Evolutionary conservation across 2,113 vertebrate species (phyloP).

Genomic region (Fregata magnificens): DNA sequence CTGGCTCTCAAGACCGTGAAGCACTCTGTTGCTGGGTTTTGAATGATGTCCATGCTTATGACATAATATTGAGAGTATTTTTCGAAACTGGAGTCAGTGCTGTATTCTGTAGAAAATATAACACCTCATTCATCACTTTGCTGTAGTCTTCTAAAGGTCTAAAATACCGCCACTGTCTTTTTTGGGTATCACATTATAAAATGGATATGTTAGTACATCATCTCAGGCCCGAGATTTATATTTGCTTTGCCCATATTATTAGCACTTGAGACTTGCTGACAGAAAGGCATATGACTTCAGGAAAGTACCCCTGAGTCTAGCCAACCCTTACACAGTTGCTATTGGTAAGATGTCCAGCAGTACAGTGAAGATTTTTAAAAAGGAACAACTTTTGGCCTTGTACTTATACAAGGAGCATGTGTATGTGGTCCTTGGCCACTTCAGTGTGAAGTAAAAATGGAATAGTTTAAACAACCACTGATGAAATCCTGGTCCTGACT

Average conservation of each 20-base stretch:
- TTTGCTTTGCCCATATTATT: not conserved
- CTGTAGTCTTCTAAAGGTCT: not conserved
- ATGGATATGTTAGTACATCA: fast-evolving
- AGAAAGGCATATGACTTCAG: not conserved
- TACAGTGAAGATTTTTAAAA: not conserved
- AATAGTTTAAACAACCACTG: not conserved
- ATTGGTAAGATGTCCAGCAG: not conserved
- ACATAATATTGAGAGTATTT: not conserved
- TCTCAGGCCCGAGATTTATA: fast-evolving
- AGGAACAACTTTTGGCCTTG: no score
- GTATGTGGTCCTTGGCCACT: not conserved
- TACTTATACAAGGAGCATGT: not conserved
- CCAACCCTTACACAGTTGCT: not conserved
- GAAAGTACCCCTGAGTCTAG: not conserved
- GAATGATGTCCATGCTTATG: not conserved
- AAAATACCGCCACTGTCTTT: not conserved
- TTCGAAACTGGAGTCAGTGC: not conserved
- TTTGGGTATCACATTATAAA: not conserved
- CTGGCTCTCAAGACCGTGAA: not conserved
- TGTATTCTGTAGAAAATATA: not conserved
- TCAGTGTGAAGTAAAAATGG: not conserved
- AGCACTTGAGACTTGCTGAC: not conserved
- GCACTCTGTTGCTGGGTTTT: not conserved
- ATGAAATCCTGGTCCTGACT: not conserved
- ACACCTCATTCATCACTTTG: not conserved